phyloP scores from a whole-genome alignment of 2,797 vertebrate genomes.

The Malacoraja senta region DNA sequence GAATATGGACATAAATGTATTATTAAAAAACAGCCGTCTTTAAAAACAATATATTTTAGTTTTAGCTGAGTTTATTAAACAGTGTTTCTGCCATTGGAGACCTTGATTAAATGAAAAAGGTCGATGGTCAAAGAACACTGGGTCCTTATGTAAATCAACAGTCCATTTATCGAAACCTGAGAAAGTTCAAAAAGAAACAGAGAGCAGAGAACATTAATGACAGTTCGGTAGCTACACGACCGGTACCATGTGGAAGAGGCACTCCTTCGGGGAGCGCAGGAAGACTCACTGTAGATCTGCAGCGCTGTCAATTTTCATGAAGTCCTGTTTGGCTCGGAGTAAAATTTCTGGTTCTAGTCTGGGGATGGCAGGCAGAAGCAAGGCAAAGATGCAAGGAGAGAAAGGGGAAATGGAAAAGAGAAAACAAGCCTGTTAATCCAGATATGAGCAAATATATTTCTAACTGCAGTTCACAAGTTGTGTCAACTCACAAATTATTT shows the following conservation, averaged over 20 bases:
- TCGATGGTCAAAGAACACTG: neutral
- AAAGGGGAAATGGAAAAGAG: slow-evolving; percentile 32
- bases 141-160: neutral
- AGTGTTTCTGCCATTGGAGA: neutral
- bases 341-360: slow-evolving; percentile 96
- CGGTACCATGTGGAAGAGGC: slow-evolving; percentile 9
- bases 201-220: slow-evolving; percentile 1
- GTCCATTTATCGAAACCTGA: neutral
- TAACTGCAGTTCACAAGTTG: slow-evolving; percentile 2
- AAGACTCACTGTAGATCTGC: slow-evolving; percentile 84
- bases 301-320: slow-evolving; percentile 93
- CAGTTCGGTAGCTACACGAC: neutral
- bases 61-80: neutral
- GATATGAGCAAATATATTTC: neutral
- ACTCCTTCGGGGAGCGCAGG: neutral
- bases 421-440: slow-evolving; percentile 30
- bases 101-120: neutral
- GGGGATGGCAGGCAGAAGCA: slow-evolving; percentile 45
- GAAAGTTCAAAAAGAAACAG: slow-evolving; percentile 9
- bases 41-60: neutral
- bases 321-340: slow-evolving; percentile 91
- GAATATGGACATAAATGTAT: neutral
- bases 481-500: neutral
- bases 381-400: slow-evolving; percentile 39
- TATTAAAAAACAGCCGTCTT: neutral